Evolutionary conservation across 2,797 vertebrate genomes (phyloP).

Genomic region (Enteromius treurensis): DNA sequence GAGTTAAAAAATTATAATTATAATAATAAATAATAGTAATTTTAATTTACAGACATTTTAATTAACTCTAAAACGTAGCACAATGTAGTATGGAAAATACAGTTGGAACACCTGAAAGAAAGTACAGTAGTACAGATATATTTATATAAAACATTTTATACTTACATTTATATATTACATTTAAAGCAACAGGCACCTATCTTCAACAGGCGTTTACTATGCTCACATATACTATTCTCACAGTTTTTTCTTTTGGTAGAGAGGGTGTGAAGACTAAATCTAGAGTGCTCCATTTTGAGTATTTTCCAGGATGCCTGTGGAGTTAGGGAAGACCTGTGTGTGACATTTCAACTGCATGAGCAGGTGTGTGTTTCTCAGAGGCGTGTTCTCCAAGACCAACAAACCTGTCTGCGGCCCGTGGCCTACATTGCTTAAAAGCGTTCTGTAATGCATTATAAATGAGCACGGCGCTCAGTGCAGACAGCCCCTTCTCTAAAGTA

Average conservation of each 20-base stretch:
- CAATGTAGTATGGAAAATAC: neutral
- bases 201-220: neutral
- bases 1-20: no score
- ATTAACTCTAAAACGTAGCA: neutral
- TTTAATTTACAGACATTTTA: no score
- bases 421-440: constrained; percentile 49
- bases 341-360: constrained; percentile 29
- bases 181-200: neutral
- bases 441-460: constrained; percentile 57
- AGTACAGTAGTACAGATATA: neutral
- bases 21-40: no score
- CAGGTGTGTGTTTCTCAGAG: constrained; percentile 34
- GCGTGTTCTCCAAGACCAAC: constrained; percentile 37
- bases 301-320: constrained; percentile 22
- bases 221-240: neutral
- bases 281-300: constrained; percentile 22
- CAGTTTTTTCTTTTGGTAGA: neutral
- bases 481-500: constrained; percentile 43
- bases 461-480: constrained; percentile 35
- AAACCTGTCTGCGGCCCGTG: constrained; percentile 33
- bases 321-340: constrained; percentile 37
- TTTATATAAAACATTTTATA: neutral
- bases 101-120: neutral
- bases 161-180: neutral
- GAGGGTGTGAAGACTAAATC: neutral